A percentile compares a stretch with the other conserved stretches of the same genome.
These are phyloP conservation scores for Microhierax caerulescens DNA, from an alignment of 2,797 vertebrate species.

Conservation along the genomic window DNA sequence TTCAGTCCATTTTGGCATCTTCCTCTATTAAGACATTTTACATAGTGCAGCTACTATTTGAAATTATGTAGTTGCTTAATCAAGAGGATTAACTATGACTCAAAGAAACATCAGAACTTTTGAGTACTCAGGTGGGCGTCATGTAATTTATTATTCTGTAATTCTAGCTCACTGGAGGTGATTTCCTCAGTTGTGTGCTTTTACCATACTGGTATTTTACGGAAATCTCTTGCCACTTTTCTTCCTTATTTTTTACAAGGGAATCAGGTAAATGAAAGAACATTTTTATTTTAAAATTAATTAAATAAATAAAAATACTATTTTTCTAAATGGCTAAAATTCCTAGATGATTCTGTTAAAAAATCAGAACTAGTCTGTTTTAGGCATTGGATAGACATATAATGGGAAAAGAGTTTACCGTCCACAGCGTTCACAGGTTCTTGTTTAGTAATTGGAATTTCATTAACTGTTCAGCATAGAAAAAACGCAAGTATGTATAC, in stretches of 20 bases:
- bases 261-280: background rate
- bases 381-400: background rate
- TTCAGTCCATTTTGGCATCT: background rate
- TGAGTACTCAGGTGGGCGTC: background rate
- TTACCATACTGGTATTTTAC: background rate
- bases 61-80: background rate
- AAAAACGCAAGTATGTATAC: background rate
- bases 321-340: background rate
- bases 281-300: background rate
- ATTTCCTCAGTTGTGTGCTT: background rate
- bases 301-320: background rate
- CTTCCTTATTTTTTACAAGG: background rate
- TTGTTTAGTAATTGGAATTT: background rate
- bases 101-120: background rate
- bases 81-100: background rate
- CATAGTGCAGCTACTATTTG: background rate
- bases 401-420: background rate
- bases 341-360: background rate
- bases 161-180: background rate
- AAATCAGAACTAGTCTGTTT: background rate
- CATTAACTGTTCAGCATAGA: background rate
- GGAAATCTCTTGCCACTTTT: background rate
- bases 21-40: background rate
- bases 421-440: background rate
- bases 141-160: background rate